Conservation (phyloP, 30 jellyfish, hydroid and myxozoan genomes). For the Cassiopea andromeda region DNA sequence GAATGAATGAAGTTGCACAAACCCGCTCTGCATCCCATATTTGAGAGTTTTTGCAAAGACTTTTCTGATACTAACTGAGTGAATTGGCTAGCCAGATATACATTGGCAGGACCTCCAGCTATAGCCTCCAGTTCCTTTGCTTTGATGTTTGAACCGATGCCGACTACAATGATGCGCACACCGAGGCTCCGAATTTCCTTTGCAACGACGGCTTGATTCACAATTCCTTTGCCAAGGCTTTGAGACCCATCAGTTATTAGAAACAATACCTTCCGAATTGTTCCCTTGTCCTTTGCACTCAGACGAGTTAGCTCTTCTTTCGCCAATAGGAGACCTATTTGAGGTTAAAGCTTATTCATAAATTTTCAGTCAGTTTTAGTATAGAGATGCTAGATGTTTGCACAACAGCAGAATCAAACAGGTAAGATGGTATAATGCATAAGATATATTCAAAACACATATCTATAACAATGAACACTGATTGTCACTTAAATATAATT, state of each 20-base stretch:
- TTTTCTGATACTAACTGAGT: slow-evolving; percentile 26
- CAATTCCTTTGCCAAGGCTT: slow-evolving; percentile 29
- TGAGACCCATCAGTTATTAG: slow-evolving; percentile 77
- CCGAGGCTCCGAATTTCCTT: slow-evolving; percentile 64
- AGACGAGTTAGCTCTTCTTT: slow-evolving; percentile 26
- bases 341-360: neutral
- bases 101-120: slow-evolving; percentile 32
- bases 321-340: slow-evolving; percentile 41
- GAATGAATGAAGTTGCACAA: neutral
- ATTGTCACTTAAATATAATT: too few relatives aligned
- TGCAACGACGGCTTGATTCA: slow-evolving; percentile 14
- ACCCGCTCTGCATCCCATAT: slow-evolving; percentile 49
- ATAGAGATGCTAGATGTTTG: too few relatives aligned
- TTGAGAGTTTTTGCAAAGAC: slow-evolving; percentile 24
- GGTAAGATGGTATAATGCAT: too few relatives aligned
- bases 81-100: slow-evolving; percentile 55
- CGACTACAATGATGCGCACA: slow-evolving; percentile 41
- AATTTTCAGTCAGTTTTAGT: neutral
- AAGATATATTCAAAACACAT: too few relatives aligned
- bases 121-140: slow-evolving; percentile 13
- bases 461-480: too few relatives aligned
- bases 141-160: slow-evolving; percentile 25
- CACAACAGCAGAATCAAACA: too few relatives aligned
- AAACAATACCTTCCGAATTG: slow-evolving; percentile 50
- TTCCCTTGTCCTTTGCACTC: slow-evolving; percentile 4